These are phyloP conservation scores for Drosophila planitibia DNA, from an alignment of 2,888 invertebrate genomes.

Conservation along the genomic window DNA sequence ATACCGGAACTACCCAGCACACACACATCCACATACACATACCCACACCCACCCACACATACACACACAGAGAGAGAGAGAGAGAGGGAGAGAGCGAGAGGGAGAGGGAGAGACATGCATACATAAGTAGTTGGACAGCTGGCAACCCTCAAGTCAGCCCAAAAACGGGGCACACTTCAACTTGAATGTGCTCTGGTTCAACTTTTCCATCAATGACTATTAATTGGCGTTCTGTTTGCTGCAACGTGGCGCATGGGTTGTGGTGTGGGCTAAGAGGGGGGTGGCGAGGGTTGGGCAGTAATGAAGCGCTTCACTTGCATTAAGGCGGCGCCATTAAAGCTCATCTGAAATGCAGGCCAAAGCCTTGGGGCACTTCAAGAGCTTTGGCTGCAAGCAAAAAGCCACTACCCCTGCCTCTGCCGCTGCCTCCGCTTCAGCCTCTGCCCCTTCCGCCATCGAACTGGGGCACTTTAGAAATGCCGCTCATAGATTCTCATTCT, in stretches of 20 bases:
- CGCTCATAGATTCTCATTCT: slow-evolving; percentile 67
- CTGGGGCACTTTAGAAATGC: slow-evolving; percentile 69
- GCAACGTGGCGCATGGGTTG: background rate
- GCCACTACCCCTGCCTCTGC: background rate
- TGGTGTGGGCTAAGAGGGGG: too few relatives aligned
- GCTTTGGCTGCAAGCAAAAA: slow-evolving; percentile 3
- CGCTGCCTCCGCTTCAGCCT: background rate
- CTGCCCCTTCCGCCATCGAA: background rate
- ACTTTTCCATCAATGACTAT: slow-evolving; percentile 78
- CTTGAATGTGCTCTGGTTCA: slow-evolving; percentile 46
- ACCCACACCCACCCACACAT: background rate
- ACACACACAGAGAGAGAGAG: background rate
- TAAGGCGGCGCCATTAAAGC: slow-evolving; percentile 79
- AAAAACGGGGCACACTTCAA: slow-evolving; percentile 59
- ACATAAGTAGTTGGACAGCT: slow-evolving; percentile 36
- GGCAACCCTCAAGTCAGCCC: slow-evolving; percentile 55
- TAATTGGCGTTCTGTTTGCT: slow-evolving; percentile 68
- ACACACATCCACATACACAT: slow-evolving; percentile 9
- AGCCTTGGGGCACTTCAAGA: slow-evolving; percentile 13
- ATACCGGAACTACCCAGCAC: slow-evolving; percentile 18
- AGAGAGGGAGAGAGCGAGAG: background rate
- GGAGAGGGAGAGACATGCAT: background rate
- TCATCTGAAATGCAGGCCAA: slow-evolving; percentile 74
- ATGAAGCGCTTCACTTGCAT: slow-evolving; percentile 60
- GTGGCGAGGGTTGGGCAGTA: background rate